Evolutionary conservation across 2,888 invertebrate genomes (phyloP).

Genomic region (Agriotes lineatus): DNA sequence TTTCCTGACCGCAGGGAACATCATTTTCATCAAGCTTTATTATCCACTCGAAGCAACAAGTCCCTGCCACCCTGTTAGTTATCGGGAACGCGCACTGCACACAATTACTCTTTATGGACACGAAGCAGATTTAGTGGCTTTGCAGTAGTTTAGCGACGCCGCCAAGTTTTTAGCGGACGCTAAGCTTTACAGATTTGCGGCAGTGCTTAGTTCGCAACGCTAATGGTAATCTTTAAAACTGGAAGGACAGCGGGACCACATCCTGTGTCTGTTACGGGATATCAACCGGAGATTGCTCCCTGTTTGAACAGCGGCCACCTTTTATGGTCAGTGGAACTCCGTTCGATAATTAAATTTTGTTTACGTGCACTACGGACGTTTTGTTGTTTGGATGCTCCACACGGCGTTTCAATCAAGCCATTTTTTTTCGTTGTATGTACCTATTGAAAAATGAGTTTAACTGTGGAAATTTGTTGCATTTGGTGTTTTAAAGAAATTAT

Average conservation of each 20-base stretch:
- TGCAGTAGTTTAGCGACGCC: background rate
- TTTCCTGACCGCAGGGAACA: conserved; percentile 20
- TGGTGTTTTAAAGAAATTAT: too few species aligned
- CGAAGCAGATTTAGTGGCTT: background rate
- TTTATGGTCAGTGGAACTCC: background rate
- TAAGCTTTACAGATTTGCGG: too few species aligned
- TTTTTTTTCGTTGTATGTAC: too few species aligned
- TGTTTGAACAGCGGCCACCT: conserved; percentile 56
- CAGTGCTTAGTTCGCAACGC: too few species aligned
- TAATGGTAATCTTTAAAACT: too few species aligned
- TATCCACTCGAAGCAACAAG: conserved; percentile 40
- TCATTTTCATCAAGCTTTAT: conserved; percentile 37
- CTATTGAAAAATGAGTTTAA: too few species aligned
- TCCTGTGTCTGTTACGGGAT: too few species aligned
- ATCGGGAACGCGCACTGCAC: background rate
- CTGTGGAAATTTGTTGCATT: too few species aligned
- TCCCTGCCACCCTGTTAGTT: conserved; percentile 18
- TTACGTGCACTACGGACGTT: too few species aligned
- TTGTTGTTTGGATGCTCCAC: too few species aligned
- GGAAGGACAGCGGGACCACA: too few species aligned
- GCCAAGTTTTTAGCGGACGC: background rate
- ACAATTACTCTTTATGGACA: conserved; percentile 4
- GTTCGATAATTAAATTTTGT: background rate
- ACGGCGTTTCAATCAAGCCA: too few species aligned
- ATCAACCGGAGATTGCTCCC: conserved; percentile 62